These are phyloP conservation scores for Hirtodrosophila confusa DNA, from an alignment of 2,888 invertebrate genomes.

Conservation along the genomic window DNA sequence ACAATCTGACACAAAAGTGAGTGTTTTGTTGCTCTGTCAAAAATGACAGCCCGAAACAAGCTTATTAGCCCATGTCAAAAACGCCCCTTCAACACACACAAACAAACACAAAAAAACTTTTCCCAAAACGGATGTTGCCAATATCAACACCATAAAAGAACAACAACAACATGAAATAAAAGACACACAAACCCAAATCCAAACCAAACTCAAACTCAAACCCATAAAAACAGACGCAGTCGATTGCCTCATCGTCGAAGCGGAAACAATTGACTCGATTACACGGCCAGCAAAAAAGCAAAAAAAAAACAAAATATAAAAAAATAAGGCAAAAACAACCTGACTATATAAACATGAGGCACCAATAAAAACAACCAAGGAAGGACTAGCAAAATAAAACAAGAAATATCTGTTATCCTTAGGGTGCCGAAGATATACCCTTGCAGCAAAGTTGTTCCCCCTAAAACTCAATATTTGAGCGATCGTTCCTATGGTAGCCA, in stretches of 20 bases:
- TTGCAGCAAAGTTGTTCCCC: no score
- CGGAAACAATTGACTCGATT: conserved; percentile 79
- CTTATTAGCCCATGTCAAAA: conserved; percentile 76
- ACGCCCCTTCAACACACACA: conserved; percentile 38
- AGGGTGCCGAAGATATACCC: no score
- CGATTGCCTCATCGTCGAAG: conserved; percentile 75
- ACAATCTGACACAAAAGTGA: conserved; percentile 10
- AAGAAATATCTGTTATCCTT: background rate
- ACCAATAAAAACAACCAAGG: conserved; percentile 59
- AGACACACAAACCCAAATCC: conserved; percentile 35
- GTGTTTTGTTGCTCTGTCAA: conserved; percentile 39
- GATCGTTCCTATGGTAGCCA: no score
- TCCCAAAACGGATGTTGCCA: conserved; percentile 67
- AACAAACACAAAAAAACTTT: conserved; percentile 11
- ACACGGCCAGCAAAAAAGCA: conserved; percentile 48
- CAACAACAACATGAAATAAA: conserved; percentile 27
- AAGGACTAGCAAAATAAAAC: conserved; percentile 21
- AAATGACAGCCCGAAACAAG: conserved; percentile 60
- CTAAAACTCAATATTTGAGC: no score
- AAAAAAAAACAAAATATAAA: background rate
- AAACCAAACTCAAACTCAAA: conserved; percentile 42
- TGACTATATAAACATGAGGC: conserved; percentile 71
- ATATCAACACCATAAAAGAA: conserved; percentile 63
- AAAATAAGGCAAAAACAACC: conserved; percentile 41
- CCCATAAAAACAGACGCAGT: conserved; percentile 73